phyloP scores from a whole-genome alignment of 2,797 vertebrate species.

The Eulemur albifrons region DNA sequence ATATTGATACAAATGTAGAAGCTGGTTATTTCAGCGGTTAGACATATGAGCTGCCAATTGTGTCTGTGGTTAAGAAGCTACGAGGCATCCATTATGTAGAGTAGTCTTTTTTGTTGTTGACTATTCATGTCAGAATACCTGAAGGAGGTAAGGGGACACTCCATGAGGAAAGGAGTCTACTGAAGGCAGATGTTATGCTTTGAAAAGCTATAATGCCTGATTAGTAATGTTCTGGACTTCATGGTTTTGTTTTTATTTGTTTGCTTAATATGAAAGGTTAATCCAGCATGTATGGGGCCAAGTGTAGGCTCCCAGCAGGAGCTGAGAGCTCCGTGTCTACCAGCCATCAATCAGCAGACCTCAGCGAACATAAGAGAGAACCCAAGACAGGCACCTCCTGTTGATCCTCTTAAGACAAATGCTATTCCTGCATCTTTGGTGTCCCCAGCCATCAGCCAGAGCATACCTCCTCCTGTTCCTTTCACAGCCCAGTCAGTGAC shows the following conservation, averaged over 20 bases:
- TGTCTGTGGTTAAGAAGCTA: background rate
- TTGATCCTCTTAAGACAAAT: background rate
- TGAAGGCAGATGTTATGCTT: background rate
- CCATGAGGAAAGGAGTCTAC: background rate
- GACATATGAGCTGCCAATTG: background rate
- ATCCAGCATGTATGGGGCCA: background rate
- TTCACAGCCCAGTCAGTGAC: background rate
- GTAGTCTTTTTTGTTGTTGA: background rate
- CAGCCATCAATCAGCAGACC: background rate
- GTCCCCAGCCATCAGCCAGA: background rate
- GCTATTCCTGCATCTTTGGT: background rate
- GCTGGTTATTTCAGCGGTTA: background rate
- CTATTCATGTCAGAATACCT: background rate
- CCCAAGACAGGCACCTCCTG: background rate
- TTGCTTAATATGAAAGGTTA: slow-evolving; percentile 65
- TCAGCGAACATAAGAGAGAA: background rate
- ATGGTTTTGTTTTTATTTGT: slow-evolving; percentile 16
- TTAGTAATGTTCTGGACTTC: background rate
- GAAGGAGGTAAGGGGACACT: background rate
- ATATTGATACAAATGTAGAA: background rate
- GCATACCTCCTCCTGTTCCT: background rate
- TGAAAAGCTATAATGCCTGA: background rate
- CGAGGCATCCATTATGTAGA: background rate
- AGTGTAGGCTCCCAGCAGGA: background rate
- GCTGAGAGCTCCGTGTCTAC: background rate